Evolutionary conservation across 2,888 invertebrate genomes (phyloP).

Genomic region (Limnephilus auricula): DNA sequence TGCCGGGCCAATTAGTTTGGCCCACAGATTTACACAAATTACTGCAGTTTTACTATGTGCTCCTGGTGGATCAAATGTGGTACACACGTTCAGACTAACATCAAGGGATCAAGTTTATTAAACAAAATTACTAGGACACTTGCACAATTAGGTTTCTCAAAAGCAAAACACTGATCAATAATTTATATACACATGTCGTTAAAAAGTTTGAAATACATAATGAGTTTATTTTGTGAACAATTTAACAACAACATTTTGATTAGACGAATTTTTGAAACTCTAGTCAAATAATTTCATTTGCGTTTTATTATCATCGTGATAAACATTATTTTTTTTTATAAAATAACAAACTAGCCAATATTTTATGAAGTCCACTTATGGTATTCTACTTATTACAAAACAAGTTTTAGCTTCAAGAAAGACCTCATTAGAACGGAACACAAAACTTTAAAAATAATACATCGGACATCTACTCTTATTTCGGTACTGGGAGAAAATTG

Average conservation of each 20-base stretch:
- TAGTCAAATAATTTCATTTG: neutral
- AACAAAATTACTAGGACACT: neutral
- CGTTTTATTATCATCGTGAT: neutral
- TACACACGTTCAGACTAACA: neutral
- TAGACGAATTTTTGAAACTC: too few relatives aligned
- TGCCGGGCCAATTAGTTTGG: neutral
- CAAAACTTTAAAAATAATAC: conserved; percentile 38
- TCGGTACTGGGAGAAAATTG: conserved; percentile 32
- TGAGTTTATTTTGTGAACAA: neutral
- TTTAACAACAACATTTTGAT: neutral
- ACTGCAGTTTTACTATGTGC: neutral
- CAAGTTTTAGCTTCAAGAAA: neutral
- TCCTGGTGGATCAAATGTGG: neutral
- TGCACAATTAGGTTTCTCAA: neutral
- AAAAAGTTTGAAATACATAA: neutral
- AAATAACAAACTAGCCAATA: neutral
- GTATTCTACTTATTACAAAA: neutral
- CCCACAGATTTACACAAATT: neutral
- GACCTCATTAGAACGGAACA: conserved; percentile 23
- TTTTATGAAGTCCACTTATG: neutral
- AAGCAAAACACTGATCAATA: neutral
- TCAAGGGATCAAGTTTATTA: neutral
- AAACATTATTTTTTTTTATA: neutral
- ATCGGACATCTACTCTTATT: conserved; percentile 42
- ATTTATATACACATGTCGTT: neutral